These are phyloP conservation scores for Neria commutata DNA, from an alignment of 2,888 invertebrate genomes.

Conservation along the genomic window DNA sequence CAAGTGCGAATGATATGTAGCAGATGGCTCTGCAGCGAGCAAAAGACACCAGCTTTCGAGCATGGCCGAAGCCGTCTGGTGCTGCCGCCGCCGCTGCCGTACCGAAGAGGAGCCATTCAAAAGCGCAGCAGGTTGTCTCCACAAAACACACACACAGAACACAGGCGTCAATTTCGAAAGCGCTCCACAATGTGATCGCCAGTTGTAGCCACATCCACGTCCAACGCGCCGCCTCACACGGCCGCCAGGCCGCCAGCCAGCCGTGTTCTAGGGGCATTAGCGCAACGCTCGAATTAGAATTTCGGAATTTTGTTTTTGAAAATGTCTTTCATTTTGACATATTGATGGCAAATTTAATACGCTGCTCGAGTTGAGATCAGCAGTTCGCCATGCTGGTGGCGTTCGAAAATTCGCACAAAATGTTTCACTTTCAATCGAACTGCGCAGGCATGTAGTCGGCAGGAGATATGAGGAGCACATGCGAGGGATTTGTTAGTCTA, in stretches of 20 bases:
- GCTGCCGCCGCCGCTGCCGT: neutral
- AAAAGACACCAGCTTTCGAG: neutral
- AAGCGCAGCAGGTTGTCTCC: constrained; percentile 54
- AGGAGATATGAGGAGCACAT: no score
- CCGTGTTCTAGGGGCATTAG: neutral
- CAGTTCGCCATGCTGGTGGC: neutral
- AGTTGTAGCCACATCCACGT: neutral
- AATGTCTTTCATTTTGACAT: constrained; percentile 28
- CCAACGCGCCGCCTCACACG: neutral
- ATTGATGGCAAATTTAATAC: constrained; percentile 28
- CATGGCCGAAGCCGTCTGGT: neutral
- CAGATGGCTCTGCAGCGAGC: constrained; percentile 54
- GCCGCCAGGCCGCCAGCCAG: neutral
- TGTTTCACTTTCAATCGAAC: neutral
- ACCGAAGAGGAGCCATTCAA: constrained; percentile 36
- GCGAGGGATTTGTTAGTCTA: no score
- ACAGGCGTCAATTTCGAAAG: constrained; percentile 12
- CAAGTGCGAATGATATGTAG: constrained; percentile 56
- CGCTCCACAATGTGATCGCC: neutral
- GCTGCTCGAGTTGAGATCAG: neutral
- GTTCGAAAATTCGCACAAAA: neutral
- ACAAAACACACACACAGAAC: neutral
- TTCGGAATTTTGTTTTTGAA: constrained; percentile 19
- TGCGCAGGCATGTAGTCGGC: no score
- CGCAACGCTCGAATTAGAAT: constrained; percentile 7